Conservation (phyloP, 53 echinoderm and acorn worm species). For the Paracentrotus lividus region DNA sequence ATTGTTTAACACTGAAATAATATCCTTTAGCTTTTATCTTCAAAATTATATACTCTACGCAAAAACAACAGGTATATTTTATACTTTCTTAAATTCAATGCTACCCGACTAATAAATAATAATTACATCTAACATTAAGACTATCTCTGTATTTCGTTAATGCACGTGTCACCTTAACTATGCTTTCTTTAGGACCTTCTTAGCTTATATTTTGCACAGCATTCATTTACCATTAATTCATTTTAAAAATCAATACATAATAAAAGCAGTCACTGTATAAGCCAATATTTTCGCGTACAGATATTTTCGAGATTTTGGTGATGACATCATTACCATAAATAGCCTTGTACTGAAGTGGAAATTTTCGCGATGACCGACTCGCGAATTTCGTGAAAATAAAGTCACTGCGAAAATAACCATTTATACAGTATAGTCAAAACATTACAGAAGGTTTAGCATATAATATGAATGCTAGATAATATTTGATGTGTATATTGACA, state of each 20-base stretch:
- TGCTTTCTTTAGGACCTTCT: neutral
- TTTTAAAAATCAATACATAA: neutral
- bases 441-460: neutral
- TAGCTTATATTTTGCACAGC: neutral
- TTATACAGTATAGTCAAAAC: too few species aligned
- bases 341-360: too few species aligned
- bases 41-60: neutral
- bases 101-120: neutral
- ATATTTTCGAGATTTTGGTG: too few species aligned
- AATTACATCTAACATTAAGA: neutral
- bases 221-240: neutral
- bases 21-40: neutral
- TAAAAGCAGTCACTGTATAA: too few species aligned
- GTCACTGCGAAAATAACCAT: too few species aligned
- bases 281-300: too few species aligned
- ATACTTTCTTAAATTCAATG: neutral
- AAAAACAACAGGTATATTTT: neutral
- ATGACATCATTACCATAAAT: too few species aligned
- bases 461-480: neutral
- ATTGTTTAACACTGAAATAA: neutral
- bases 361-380: too few species aligned
- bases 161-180: neutral
- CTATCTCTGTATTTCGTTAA: neutral
- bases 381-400: too few species aligned
- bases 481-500: neutral